These are phyloP conservation scores for Volucella zonaria DNA, from an alignment of 2,888 invertebrate genomes.

Conservation along the genomic window DNA sequence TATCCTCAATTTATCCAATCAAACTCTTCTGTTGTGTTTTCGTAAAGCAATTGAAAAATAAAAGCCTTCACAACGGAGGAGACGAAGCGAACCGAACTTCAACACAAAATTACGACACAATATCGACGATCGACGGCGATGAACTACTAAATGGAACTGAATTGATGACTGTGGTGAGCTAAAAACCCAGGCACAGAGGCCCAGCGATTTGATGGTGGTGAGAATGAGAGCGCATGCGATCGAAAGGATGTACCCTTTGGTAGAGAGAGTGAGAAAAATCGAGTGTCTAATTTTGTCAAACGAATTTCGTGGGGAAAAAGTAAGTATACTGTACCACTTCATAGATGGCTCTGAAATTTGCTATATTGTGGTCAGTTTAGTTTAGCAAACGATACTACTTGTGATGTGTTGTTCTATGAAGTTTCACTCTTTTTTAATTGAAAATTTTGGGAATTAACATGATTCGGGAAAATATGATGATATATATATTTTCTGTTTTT, in stretches of 20 bases:
- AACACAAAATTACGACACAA: slow-evolving; percentile 13
- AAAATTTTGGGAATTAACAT: no score
- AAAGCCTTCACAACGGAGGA: neutral
- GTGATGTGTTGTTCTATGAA: no score
- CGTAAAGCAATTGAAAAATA: neutral
- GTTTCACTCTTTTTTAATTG: no score
- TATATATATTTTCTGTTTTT: no score
- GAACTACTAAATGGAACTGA: slow-evolving; percentile 54
- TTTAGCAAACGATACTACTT: no score
- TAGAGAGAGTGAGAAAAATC: slow-evolving; percentile 49
- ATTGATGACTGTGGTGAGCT: slow-evolving; percentile 23
- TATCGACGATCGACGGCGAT: slow-evolving; percentile 56
- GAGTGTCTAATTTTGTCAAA: slow-evolving; percentile 29
- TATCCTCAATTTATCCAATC: neutral
- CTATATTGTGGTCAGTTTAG: no score
- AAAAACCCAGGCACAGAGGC: slow-evolving; percentile 30
- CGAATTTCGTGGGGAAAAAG: neutral
- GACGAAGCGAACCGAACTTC: no score
- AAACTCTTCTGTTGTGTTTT: neutral
- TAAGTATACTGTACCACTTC: neutral
- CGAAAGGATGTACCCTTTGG: neutral
- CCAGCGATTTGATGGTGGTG: slow-evolving; percentile 4
- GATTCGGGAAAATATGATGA: no score
- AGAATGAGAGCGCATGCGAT: slow-evolving; percentile 68
- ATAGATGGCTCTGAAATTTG: no score